A percentile compares a stretch with the other conserved stretches of the same genome.
Conservation (phyloP, 2,113 vertebrate genomes). For the Sylvilagus bachmani region DNA sequence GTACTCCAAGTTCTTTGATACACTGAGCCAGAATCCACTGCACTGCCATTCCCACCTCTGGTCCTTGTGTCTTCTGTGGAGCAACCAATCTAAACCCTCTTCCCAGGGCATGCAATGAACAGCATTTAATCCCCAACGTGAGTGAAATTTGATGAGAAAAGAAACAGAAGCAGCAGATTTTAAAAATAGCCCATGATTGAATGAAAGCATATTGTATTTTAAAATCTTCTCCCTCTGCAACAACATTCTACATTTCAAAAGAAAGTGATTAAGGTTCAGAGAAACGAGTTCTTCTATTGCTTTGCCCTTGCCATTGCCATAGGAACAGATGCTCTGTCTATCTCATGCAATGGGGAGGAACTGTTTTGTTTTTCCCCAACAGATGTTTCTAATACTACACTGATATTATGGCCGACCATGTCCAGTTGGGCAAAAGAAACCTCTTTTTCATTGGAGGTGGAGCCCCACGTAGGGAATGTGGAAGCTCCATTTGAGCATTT, state of each 20-base stretch:
- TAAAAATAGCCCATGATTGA: not conserved
- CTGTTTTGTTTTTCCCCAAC: not conserved
- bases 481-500: not conserved
- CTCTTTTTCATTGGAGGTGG: not conserved
- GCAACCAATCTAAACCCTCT: not conserved
- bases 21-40: not conserved
- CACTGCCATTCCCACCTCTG: not conserved
- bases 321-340: constrained; percentile 7
- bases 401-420: not conserved
- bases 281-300: not conserved
- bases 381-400: not conserved
- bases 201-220: not conserved
- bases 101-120: not conserved
- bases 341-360: not conserved
- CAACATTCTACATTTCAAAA: not conserved
- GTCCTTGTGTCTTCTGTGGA: not conserved
- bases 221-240: not conserved
- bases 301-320: not conserved
- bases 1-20: not conserved
- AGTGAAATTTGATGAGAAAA: constrained; percentile 21
- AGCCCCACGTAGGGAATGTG: not conserved
- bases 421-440: not conserved
- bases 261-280: not conserved
- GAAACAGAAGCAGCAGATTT: not conserved
- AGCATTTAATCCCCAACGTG: not conserved